Evolutionary conservation across 2,797 vertebrate species (phyloP).

Genomic region (Amazona finschi): DNA sequence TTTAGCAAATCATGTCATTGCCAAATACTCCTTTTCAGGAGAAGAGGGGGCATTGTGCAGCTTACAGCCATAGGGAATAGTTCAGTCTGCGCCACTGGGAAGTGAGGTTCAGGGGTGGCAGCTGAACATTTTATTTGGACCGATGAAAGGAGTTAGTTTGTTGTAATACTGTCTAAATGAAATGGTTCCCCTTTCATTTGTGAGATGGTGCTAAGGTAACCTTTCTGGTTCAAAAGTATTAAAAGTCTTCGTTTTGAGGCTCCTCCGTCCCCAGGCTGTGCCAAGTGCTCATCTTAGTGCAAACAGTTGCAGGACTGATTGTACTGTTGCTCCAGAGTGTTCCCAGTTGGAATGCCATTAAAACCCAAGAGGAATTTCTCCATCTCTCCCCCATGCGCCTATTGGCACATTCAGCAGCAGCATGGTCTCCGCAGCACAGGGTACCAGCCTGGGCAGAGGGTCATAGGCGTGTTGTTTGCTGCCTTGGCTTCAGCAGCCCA

Average conservation of each 20-base stretch:
- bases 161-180: not conserved
- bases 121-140: not conserved
- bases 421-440: fast-evolving
- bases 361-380: not conserved
- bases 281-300: not conserved
- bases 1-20: not conserved
- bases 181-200: not conserved
- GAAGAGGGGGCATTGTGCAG: not conserved
- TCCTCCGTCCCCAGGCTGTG: not conserved
- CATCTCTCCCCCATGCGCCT: not conserved
- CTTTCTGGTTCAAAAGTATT: not conserved
- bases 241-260: not conserved
- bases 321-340: not conserved
- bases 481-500: not conserved
- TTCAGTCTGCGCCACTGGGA: not conserved
- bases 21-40: not conserved
- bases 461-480: fast-evolving
- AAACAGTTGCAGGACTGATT: not conserved
- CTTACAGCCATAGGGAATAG: not conserved
- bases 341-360: not conserved
- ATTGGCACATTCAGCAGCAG: not conserved
- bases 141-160: not conserved
- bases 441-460: not conserved
- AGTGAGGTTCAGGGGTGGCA: not conserved
- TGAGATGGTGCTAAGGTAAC: not conserved